A percentile compares a stretch with the other conserved stretches of the same genome.
Conservation (phyloP, 2,113 vertebrate genomes). For the Dromas ardeola region DNA sequence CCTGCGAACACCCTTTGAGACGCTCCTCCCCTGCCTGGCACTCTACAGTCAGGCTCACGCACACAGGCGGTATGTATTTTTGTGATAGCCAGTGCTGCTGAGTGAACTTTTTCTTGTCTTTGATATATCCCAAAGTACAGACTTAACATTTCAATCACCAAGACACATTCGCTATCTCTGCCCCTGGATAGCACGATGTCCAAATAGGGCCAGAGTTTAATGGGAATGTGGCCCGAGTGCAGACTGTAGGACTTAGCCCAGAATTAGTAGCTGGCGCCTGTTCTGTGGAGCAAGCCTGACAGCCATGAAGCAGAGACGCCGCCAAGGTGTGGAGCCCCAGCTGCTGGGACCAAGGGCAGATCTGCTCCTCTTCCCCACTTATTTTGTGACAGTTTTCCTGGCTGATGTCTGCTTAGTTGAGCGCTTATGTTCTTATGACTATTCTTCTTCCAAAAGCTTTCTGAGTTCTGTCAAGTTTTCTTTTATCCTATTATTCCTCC, state of each 20-base stretch:
- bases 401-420: not conserved
- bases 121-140: not conserved
- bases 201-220: not conserved
- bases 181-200: fast-evolving
- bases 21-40: not conserved
- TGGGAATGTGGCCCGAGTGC: not conserved
- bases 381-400: not conserved
- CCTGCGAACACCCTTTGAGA: not conserved
- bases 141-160: not conserved
- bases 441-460: not conserved
- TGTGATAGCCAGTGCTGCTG: not conserved
- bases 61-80: fast-evolving
- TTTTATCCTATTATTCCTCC: not conserved
- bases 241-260: not conserved
- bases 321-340: not conserved
- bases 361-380: not conserved
- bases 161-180: fast-evolving
- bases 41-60: not conserved
- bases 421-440: not conserved
- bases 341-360: not conserved
- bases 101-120: not conserved
- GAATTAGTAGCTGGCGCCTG: fast-evolving
- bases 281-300: not conserved
- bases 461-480: not conserved
- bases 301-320: not conserved